Conservation (phyloP, 2,888 invertebrate species). For the Rhodophaea formosa region DNA sequence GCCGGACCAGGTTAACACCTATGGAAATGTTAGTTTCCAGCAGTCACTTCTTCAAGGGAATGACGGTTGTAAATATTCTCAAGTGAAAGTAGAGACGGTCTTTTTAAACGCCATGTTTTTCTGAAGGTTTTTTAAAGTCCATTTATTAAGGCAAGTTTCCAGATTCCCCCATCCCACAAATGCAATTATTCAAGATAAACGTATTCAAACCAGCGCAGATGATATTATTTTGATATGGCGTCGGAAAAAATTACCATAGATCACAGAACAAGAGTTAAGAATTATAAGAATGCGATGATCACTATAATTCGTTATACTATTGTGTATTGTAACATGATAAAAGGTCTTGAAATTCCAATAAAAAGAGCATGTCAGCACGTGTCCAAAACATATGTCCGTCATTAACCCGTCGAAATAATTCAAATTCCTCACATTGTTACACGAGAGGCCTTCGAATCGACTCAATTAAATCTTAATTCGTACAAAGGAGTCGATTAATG, state of each 20-base stretch:
- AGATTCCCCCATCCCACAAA: too few relatives aligned
- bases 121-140: too few relatives aligned
- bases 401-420: conserved; percentile 65
- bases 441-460: conserved; percentile 56
- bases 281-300: conserved; percentile 1
- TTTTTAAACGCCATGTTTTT: too few relatives aligned
- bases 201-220: too few relatives aligned
- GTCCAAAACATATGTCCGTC: conserved; percentile 65
- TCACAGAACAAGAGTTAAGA: neutral
- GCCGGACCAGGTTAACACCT: too few relatives aligned
- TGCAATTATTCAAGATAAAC: too few relatives aligned
- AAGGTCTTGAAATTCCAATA: conserved; percentile 38
- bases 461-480: conserved; percentile 80
- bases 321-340: conserved; percentile 32
- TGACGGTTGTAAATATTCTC: too few relatives aligned
- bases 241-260: neutral
- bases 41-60: too few relatives aligned
- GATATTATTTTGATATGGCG: neutral
- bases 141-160: too few relatives aligned
- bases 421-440: conserved; percentile 63
- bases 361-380: conserved; percentile 51
- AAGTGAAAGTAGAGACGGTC: too few relatives aligned
- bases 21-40: too few relatives aligned
- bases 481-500: conserved; percentile 79
- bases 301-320: neutral